Percentiles rank a stretch among this genome's conserved stretches.
Evolutionary conservation across 2,113 vertebrate species (phyloP).

Genomic region (Condylura cristata): DNA sequence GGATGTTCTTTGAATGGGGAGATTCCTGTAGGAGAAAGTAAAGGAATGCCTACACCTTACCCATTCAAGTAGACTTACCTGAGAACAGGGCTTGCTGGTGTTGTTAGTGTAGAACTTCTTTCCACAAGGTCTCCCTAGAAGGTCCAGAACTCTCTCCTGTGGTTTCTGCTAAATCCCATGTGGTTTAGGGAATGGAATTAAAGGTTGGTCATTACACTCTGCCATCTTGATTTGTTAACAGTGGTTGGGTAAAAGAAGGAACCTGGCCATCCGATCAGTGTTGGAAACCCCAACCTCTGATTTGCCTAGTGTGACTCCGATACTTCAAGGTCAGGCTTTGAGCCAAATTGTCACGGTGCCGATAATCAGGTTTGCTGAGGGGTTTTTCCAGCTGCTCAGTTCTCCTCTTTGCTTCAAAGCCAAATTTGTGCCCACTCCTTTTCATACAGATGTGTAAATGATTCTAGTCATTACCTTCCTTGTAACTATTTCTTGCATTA

Average conservation of each 20-base stretch:
- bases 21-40: neutral
- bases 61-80: neutral
- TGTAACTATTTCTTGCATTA: neutral
- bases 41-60: neutral
- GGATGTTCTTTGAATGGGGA: constrained; percentile 27
- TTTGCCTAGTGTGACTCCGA: neutral
- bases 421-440: neutral
- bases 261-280: neutral
- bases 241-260: neutral
- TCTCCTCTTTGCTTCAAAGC: neutral
- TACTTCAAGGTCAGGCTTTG: neutral
- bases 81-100: neutral
- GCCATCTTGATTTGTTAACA: neutral
- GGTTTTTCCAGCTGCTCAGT: neutral
- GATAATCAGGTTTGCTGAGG: neutral
- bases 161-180: constrained; percentile 15
- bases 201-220: neutral
- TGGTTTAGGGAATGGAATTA: neutral
- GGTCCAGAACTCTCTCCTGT: neutral
- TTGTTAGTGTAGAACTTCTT: constrained; percentile 19
- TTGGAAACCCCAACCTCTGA: neutral
- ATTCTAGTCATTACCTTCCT: neutral
- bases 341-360: neutral
- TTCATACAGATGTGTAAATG: neutral
- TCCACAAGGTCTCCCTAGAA: neutral